Percentiles rank a stretch among this genome's conserved stretches.
These are phyloP conservation scores for Piliocolobus tephrosceles DNA, from an alignment of 2,113 vertebrate species.

Conservation along the genomic window DNA sequence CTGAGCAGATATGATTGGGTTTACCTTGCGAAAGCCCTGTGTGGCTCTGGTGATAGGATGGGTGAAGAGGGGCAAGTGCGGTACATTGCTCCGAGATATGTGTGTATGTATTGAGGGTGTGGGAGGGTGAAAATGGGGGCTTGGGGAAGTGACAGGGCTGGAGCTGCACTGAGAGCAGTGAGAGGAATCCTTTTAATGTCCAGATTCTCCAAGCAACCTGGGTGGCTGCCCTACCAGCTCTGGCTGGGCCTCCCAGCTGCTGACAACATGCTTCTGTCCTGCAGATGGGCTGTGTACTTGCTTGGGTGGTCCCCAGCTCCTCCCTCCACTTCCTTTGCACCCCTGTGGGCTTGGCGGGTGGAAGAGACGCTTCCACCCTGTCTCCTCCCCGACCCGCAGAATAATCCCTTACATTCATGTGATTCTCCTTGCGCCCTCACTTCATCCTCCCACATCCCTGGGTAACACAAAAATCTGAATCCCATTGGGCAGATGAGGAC, in stretches of 20 bases:
- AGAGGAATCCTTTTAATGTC: not conserved
- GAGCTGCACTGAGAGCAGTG: not conserved
- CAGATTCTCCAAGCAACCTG: slow-evolving; percentile 40
- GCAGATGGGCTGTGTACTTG: slow-evolving; percentile 36
- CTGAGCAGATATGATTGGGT: not conserved
- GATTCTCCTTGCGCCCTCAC: not conserved
- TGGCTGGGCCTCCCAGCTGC: slow-evolving; percentile 22
- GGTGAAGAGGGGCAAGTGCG: not conserved
- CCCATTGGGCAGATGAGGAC: slow-evolving; percentile 58
- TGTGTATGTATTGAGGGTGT: not conserved
- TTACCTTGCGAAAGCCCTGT: not conserved
- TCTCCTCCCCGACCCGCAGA: slow-evolving; percentile 52
- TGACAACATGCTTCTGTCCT: not conserved
- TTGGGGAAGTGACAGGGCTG: not conserved
- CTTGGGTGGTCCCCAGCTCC: slow-evolving; percentile 69
- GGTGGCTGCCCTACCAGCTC: slow-evolving; percentile 14
- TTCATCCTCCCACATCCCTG: slow-evolving; percentile 56
- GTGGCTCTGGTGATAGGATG: not conserved
- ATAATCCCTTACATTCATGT: slow-evolving; percentile 67
- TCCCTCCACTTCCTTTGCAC: slow-evolving; percentile 48
- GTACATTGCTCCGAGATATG: fast-evolving
- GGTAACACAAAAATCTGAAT: slow-evolving; percentile 31
- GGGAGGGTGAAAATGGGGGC: not conserved
- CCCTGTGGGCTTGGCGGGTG: slow-evolving; percentile 59
- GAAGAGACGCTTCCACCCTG: slow-evolving; percentile 6